phyloP scores from a whole-genome alignment of 35 echinoderm and acorn worm genomes.

The Hemicentrotus pulcherrimus region DNA sequence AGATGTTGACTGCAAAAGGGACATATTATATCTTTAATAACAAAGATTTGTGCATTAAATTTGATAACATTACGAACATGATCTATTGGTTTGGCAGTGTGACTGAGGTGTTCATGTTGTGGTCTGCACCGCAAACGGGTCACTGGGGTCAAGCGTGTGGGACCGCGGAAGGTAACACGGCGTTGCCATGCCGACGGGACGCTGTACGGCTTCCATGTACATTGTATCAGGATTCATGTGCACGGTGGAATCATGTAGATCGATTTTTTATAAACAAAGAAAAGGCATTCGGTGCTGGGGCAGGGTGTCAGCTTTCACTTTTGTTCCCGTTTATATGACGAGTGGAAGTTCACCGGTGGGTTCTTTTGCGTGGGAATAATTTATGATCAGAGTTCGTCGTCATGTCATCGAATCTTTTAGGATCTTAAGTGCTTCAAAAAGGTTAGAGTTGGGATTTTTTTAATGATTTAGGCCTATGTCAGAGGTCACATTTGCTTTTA shows the following conservation, averaged over 20 bases:
- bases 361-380: too few relatives aligned
- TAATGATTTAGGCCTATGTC: too few relatives aligned
- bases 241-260: not conserved
- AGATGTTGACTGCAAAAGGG: too few relatives aligned
- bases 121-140: not conserved
- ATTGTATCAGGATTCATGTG: not conserved
- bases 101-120: not conserved
- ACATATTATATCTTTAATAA: too few relatives aligned
- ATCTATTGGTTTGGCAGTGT: too few relatives aligned
- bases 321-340: not conserved
- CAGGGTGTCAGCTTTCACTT: not conserved
- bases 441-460: too few relatives aligned
- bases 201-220: not conserved
- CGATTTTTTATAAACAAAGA: constrained; percentile 5
- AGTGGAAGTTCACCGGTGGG: not conserved
- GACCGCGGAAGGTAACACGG: not conserved
- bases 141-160: not conserved
- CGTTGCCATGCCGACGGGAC: not conserved
- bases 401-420: too few relatives aligned
- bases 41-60: too few relatives aligned
- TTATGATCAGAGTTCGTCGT: too few relatives aligned
- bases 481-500: too few relatives aligned
- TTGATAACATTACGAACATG: too few relatives aligned
- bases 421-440: too few relatives aligned
- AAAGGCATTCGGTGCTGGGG: not conserved